phyloP scores from a whole-genome alignment of 2,113 vertebrate genomes.

The Xerus inauris region DNA sequence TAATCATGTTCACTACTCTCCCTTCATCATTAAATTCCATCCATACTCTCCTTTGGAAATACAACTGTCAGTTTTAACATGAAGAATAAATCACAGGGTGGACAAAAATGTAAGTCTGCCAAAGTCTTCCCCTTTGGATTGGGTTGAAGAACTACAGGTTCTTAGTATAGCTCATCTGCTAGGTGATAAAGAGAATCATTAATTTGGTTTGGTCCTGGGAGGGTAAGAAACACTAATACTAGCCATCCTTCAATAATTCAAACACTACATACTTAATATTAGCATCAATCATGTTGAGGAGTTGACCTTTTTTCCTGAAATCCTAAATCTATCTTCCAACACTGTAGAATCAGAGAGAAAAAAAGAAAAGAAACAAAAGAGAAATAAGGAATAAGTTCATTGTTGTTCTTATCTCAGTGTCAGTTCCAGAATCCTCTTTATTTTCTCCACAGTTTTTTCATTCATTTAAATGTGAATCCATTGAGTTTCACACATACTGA shows the following conservation, averaged over 20 bases:
- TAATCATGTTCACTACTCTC: not conserved
- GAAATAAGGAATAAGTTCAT: not conserved
- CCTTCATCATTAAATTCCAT: not conserved
- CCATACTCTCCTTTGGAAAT: accelerated
- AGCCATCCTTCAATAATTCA: not conserved
- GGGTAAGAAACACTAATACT: not conserved
- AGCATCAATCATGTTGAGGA: not conserved
- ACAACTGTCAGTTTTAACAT: not conserved
- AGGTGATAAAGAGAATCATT: not conserved
- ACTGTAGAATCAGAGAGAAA: not conserved
- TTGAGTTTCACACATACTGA: not conserved
- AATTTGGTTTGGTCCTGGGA: not conserved
- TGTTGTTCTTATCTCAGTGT: not conserved
- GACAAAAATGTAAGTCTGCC: not conserved
- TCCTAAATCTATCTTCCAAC: not conserved
- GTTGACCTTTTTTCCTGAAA: not conserved
- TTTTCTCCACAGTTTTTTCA: not conserved
- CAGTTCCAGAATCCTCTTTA: not conserved
- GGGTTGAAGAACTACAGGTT: not conserved
- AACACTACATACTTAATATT: not conserved
- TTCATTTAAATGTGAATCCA: not conserved
- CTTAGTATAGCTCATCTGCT: not conserved
- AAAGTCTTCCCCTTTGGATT: not conserved
- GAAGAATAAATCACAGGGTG: not conserved
- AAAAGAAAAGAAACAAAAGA: not conserved